Evolutionary conservation across 2,888 invertebrate genomes (phyloP).

Genomic region (Thymelicus acteon): DNA sequence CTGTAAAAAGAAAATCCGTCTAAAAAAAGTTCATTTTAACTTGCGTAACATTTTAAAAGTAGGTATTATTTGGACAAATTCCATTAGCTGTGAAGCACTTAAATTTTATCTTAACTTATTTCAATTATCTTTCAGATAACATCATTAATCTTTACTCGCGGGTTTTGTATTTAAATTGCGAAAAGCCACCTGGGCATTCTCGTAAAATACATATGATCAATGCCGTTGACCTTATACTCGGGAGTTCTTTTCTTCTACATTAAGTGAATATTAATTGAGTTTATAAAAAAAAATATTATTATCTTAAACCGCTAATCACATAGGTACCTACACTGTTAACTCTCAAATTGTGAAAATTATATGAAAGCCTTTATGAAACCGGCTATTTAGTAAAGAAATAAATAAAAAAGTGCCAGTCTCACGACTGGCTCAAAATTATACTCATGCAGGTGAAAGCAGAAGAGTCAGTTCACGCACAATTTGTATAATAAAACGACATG

Average conservation of each 20-base stretch:
- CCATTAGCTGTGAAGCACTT: too few relatives aligned
- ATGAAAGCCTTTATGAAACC: constrained; percentile 15
- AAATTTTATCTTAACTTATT: too few relatives aligned
- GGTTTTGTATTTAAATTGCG: not conserved
- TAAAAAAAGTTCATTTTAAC: not conserved
- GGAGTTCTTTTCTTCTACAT: too few relatives aligned
- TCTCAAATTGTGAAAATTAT: not conserved
- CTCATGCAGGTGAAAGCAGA: constrained; percentile 50
- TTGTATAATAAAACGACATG: constrained; percentile 35
- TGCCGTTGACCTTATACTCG: too few relatives aligned
- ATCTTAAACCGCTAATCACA: constrained; percentile 1
- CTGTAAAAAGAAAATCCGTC: constrained; percentile 11
- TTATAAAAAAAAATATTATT: not conserved
- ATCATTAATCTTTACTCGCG: not conserved
- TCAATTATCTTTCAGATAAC: not conserved
- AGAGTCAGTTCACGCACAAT: constrained; percentile 46
- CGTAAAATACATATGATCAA: too few relatives aligned
- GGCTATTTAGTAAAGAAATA: constrained; percentile 33
- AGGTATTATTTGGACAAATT: too few relatives aligned
- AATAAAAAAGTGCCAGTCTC: constrained; percentile 31
- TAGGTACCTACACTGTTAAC: not conserved
- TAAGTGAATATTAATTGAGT: not conserved
- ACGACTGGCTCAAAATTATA: constrained; percentile 39
- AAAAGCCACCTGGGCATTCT: not conserved
- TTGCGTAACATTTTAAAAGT: too few relatives aligned